Evolutionary conservation across 2,797 vertebrate species (phyloP).

Genomic region (Esox masquinongy): DNA sequence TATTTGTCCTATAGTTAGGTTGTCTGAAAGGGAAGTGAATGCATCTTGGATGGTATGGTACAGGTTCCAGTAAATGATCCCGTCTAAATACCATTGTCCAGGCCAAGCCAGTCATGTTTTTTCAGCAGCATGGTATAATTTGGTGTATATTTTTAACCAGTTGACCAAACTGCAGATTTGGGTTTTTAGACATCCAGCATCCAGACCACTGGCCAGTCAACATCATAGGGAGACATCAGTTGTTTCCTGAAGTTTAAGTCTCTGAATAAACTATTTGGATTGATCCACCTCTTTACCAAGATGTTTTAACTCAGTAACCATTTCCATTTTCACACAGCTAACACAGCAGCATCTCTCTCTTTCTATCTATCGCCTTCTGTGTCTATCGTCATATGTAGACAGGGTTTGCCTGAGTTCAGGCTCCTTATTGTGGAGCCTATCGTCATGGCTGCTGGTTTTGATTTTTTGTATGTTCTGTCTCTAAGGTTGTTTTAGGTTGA

Average conservation of each 20-base stretch:
- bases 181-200: conserved; percentile 10
- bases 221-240: background rate
- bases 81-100: background rate
- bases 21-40: background rate
- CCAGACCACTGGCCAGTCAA: conserved; percentile 16
- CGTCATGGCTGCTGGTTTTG: background rate
- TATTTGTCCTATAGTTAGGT: background rate
- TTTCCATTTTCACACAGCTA: background rate
- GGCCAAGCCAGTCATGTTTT: conserved; percentile 29
- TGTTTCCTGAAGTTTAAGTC: background rate
- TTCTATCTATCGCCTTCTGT: background rate
- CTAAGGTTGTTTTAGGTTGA: background rate
- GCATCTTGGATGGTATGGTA: background rate
- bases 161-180: conserved; percentile 30
- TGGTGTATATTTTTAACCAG: conserved; percentile 53
- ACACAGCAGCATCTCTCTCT: background rate
- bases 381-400: background rate
- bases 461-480: background rate
- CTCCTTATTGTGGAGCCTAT: background rate
- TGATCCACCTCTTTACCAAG: background rate
- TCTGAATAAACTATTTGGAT: background rate
- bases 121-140: conserved; percentile 52
- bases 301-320: background rate
- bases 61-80: background rate
- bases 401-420: background rate